A percentile compares a stretch with the other conserved stretches of the same genome.
These are phyloP conservation scores for Seira musarum DNA, from an alignment of 2,888 invertebrate genomes.

Conservation along the genomic window DNA sequence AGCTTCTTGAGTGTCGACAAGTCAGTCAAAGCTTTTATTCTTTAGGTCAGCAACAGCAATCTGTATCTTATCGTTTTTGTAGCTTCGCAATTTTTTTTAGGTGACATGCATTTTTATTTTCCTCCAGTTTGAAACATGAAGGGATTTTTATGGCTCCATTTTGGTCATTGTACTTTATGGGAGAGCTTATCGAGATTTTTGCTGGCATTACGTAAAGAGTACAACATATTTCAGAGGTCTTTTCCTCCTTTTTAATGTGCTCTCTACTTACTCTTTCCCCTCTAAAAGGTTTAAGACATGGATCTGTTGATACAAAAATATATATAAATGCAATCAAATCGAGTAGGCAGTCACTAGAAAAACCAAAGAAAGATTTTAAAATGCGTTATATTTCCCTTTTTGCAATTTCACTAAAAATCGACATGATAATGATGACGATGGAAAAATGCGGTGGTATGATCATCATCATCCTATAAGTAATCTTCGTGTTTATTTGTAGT, in stretches of 20 bases:
- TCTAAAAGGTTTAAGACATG: background rate
- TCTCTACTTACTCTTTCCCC: background rate
- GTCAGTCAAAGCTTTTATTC: too few species aligned
- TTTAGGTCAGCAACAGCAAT: too few species aligned
- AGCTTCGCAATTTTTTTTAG: too few species aligned
- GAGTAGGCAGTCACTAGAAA: too few species aligned
- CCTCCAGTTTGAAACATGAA: too few species aligned
- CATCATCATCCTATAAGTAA: background rate
- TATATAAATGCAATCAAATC: background rate
- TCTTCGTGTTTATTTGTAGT: constrained; percentile 7
- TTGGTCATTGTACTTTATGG: constrained; percentile 40
- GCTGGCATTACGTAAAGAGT: background rate
- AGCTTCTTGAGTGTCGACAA: too few species aligned
- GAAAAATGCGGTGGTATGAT: background rate
- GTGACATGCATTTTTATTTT: too few species aligned
- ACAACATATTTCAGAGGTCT: background rate
- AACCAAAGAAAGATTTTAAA: too few species aligned
- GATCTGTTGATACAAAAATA: constrained; percentile 5
- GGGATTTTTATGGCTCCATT: constrained; percentile 4
- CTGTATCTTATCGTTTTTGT: too few species aligned
- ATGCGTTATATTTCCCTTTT: background rate
- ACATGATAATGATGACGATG: constrained; percentile 9
- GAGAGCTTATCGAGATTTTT: background rate
- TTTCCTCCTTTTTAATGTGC: background rate
- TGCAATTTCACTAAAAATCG: constrained; percentile 2